Evolutionary conservation across 2,888 invertebrate genomes (phyloP).

Genomic region (Cheiracanthium punctorium): DNA sequence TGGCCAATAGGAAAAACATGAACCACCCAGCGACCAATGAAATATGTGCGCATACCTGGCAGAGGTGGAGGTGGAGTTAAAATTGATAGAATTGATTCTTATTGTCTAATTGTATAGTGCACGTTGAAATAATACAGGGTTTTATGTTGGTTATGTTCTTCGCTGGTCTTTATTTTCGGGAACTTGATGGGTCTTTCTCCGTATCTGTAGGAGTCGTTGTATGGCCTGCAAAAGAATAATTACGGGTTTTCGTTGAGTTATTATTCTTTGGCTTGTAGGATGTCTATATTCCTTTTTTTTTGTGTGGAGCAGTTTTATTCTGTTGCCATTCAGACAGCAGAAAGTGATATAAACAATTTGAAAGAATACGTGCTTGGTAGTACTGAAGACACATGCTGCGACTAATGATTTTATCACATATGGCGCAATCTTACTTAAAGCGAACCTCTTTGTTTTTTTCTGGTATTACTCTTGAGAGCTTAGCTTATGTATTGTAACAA

Average conservation of each 20-base stretch:
- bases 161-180: neutral
- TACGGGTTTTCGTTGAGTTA: neutral
- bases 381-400: too few species aligned
- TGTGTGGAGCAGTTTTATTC: too few species aligned
- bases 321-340: too few species aligned
- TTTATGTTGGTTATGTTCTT: neutral
- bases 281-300: neutral
- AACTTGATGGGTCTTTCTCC: neutral
- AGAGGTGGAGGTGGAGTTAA: neutral
- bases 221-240: neutral
- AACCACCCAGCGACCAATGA: neutral
- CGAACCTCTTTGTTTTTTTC: too few species aligned
- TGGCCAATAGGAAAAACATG: conserved; percentile 27
- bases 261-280: neutral
- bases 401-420: too few species aligned
- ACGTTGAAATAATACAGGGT: neutral
- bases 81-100: neutral
- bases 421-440: too few species aligned
- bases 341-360: too few species aligned
- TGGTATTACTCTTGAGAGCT: too few species aligned
- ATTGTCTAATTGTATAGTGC: neutral
- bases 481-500: too few species aligned
- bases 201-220: neutral
- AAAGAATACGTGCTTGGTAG: too few species aligned
- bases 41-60: neutral